Conservation (phyloP, 2,888 invertebrate species). For the Arrhopalites spinosus region DNA sequence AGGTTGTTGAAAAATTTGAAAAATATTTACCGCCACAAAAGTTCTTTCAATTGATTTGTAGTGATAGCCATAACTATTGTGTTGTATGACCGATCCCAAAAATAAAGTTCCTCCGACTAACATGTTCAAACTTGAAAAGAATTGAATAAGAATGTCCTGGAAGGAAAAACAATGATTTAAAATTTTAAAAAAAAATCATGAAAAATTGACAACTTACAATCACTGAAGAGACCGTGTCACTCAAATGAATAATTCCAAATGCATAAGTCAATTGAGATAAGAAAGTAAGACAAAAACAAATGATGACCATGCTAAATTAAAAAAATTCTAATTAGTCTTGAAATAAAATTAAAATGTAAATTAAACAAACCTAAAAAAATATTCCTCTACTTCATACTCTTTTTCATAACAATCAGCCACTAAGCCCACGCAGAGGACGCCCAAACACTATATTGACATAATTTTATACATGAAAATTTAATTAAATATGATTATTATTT, state of each 20-base stretch:
- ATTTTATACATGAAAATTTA: neutral
- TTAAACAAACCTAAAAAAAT: too few species aligned
- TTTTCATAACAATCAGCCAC: slow-evolving; percentile 6
- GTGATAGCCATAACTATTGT: slow-evolving; percentile 29
- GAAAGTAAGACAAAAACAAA: slow-evolving; percentile 21
- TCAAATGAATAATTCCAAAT: slow-evolving; percentile 8
- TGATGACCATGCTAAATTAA: slow-evolving; percentile 23
- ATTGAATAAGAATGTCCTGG: slow-evolving; percentile 21
- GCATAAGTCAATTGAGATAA: slow-evolving; percentile 10
- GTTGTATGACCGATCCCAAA: slow-evolving; percentile 24
- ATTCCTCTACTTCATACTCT: slow-evolving; percentile 26
- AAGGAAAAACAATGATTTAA: neutral
- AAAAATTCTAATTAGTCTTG: too few species aligned
- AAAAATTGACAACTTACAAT: slow-evolving; percentile 7
- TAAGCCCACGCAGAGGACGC: slow-evolving; percentile 1
- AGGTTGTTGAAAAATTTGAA: neutral
- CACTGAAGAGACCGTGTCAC: neutral
- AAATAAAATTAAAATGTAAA: too few species aligned
- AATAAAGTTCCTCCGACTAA: slow-evolving; percentile 19
- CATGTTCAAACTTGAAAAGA: slow-evolving; percentile 15
- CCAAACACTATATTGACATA: slow-evolving; percentile 5
- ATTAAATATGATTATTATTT: neutral
- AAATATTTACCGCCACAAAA: slow-evolving; percentile 11
- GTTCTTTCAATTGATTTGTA: slow-evolving; percentile 29
- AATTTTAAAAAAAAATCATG: neutral